Evolutionary conservation across 2,113 vertebrate genomes (phyloP).

Genomic region (Dipodomys spectabilis): DNA sequence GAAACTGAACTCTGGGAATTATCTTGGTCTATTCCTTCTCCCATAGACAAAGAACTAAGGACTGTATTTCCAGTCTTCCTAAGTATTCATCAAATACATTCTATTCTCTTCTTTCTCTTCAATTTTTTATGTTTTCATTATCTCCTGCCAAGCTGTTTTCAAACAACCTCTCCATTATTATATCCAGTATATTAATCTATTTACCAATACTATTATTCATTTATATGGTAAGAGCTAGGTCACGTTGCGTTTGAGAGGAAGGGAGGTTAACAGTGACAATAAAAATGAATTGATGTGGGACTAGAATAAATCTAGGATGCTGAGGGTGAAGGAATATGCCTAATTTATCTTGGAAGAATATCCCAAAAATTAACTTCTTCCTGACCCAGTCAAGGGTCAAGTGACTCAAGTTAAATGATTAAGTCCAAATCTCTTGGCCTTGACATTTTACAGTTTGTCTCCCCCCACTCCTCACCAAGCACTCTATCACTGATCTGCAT

Average conservation of each 20-base stretch:
- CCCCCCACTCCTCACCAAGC: too few species aligned
- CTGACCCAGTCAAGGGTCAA: conserved; percentile 5
- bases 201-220: background rate
- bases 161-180: background rate
- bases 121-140: conserved; percentile 28
- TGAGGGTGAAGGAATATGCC: background rate
- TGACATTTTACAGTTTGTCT: conserved; percentile 16
- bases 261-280: conserved; percentile 8
- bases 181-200: background rate
- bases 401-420: conserved; percentile 6
- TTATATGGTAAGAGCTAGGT: background rate
- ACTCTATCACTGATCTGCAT: background rate
- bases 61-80: background rate
- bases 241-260: conserved; percentile 30
- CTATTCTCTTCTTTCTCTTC: background rate
- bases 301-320: background rate
- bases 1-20: conserved; percentile 21
- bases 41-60: background rate
- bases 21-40: background rate
- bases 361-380: conserved; percentile 13
- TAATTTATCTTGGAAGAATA: conserved; percentile 7
- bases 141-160: background rate
- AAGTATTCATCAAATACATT: background rate
- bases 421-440: conserved; percentile 53
- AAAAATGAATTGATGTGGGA: conserved; percentile 17